These are phyloP conservation scores for Macrophya annulata DNA, from an alignment of 2,888 invertebrate species.

Conservation along the genomic window DNA sequence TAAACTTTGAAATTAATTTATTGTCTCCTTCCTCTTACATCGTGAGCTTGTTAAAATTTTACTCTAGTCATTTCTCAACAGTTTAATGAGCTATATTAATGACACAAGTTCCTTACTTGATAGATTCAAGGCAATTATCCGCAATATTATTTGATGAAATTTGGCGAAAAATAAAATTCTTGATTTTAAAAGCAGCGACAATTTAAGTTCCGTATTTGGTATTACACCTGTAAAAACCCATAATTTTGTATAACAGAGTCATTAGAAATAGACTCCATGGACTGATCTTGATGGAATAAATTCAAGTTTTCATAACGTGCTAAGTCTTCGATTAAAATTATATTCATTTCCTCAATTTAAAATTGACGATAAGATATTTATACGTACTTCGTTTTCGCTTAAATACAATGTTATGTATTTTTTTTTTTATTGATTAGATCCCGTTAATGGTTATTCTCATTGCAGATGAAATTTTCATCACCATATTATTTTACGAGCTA, in stretches of 20 bases:
- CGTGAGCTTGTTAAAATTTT: conserved; percentile 67
- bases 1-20: conserved; percentile 67
- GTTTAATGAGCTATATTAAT: conserved; percentile 68
- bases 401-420: conserved; percentile 18
- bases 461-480: conserved; percentile 23
- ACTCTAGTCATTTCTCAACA: conserved; percentile 66
- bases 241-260: background rate
- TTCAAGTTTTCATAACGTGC: background rate
- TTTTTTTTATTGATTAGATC: background rate
- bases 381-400: background rate
- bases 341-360: conserved; percentile 8
- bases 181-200: background rate
- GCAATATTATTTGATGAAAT: background rate
- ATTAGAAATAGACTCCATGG: background rate
- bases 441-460: conserved; percentile 19
- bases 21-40: conserved; percentile 57
- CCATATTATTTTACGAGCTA: conserved; percentile 47
- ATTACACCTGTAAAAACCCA: background rate
- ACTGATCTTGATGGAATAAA: background rate
- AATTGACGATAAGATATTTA: background rate
- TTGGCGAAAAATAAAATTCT: background rate
- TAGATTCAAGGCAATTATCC: conserved; percentile 35
- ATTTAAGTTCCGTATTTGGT: background rate
- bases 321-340: background rate
- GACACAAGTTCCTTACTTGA: conserved; percentile 30